Percentiles rank a stretch among this genome's conserved stretches.
Conservation (phyloP, 2,113 vertebrate genomes). For the Phyllopteryx taeniolatus region DNA sequence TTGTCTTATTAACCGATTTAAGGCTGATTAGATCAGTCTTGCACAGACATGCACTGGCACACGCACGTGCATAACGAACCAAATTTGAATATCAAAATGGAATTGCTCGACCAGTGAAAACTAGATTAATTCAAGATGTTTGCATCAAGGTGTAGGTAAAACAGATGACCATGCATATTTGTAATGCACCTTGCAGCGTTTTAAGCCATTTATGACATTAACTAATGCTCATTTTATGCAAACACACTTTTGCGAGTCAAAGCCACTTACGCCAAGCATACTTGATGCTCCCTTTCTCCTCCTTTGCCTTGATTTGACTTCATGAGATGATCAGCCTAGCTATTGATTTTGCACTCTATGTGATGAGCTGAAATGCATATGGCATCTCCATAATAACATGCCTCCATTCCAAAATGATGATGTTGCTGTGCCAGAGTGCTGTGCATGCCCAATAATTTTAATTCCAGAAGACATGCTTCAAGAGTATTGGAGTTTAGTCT, state of each 20-base stretch:
- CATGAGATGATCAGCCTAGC: slow-evolving; percentile 50
- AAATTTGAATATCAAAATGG: slow-evolving; percentile 76
- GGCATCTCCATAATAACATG: slow-evolving; percentile 28
- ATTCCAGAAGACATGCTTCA: slow-evolving; percentile 3
- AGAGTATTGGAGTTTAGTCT: slow-evolving; percentile 2
- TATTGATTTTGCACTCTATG: slow-evolving; percentile 67
- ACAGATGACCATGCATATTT: slow-evolving; percentile 66
- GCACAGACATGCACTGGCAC: slow-evolving; percentile 29
- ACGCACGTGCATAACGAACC: slow-evolving; percentile 26
- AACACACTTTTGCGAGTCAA: slow-evolving; percentile 63
- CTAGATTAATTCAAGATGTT: slow-evolving; percentile 65
- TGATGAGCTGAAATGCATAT: slow-evolving; percentile 31
- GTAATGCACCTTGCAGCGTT: slow-evolving; percentile 67
- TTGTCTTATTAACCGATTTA: slow-evolving; percentile 75
- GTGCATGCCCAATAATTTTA: slow-evolving; percentile 15
- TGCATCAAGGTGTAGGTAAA: slow-evolving; percentile 65
- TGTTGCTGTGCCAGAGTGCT: slow-evolving; percentile 6
- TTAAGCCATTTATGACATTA: slow-evolving; percentile 73
- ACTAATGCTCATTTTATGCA: slow-evolving; percentile 71
- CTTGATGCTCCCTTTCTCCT: slow-evolving; percentile 39
- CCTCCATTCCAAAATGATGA: slow-evolving; percentile 23
- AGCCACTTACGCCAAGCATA: slow-evolving; percentile 62
- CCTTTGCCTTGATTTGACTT: slow-evolving; percentile 48
- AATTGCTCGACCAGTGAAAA: slow-evolving; percentile 68
- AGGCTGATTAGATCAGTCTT: slow-evolving; percentile 70